Evolutionary conservation across 1,140 invertebrate species (phyloP).

Genomic region (Parasteatoda tepidariorum): DNA sequence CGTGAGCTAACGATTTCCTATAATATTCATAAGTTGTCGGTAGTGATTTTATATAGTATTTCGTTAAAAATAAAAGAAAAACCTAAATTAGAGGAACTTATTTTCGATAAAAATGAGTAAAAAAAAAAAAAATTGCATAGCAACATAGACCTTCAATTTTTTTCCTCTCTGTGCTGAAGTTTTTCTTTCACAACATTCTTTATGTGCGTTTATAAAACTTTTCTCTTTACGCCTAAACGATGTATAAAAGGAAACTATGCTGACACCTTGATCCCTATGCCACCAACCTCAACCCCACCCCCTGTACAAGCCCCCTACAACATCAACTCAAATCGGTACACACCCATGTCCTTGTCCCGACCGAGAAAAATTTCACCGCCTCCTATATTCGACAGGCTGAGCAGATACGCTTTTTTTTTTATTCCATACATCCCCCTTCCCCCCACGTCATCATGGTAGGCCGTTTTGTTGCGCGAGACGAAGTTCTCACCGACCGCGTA

Average conservation of each 20-base stretch:
- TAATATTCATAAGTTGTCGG: too few species aligned
- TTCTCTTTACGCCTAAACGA: background rate
- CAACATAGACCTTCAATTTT: background rate
- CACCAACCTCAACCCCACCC: background rate
- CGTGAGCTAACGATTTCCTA: too few species aligned
- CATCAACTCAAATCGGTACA: background rate
- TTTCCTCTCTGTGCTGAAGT: too few species aligned
- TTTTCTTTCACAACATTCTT: background rate
- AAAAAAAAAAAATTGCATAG: background rate
- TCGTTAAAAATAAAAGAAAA: background rate
- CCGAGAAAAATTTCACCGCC: constrained; percentile 31
- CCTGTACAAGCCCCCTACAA: background rate
- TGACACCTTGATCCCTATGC: background rate
- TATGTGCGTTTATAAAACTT: background rate
- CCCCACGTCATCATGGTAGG: background rate
- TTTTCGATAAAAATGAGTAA: background rate
- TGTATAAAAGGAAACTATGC: background rate
- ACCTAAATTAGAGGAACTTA: background rate
- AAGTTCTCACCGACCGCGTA: constrained; percentile 49
- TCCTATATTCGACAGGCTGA: background rate
- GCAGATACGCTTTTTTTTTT: background rate
- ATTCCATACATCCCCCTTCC: background rate
- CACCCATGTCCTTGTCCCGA: background rate
- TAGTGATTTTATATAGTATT: background rate
- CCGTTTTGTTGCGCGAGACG: constrained; percentile 47